phyloP scores from a whole-genome alignment of 2,888 invertebrate genomes.

The Limnephilus rhombicus region DNA sequence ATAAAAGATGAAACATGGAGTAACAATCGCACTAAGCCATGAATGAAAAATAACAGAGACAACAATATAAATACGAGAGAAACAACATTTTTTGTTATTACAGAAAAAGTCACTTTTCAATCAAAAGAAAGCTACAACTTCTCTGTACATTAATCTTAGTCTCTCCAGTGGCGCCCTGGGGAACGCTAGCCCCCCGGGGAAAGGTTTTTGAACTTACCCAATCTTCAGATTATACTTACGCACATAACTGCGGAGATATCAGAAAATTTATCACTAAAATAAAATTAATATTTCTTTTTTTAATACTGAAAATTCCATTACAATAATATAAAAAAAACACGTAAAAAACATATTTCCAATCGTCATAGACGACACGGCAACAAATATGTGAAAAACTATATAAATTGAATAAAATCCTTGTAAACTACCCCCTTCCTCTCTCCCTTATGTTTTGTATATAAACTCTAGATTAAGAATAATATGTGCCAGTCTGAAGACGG shows the following conservation, averaged over 20 bases:
- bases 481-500: too few relatives aligned
- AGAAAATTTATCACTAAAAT: background rate
- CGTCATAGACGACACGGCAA: too few relatives aligned
- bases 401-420: too few relatives aligned
- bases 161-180: background rate
- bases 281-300: too few relatives aligned
- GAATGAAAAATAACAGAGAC: background rate
- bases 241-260: background rate
- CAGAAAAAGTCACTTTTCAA: conserved; percentile 1
- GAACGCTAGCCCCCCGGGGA: background rate
- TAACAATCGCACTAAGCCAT: background rate
- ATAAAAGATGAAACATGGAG: background rate
- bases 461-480: too few relatives aligned
- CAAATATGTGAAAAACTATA: too few relatives aligned
- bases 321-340: too few relatives aligned
- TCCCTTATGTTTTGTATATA: too few relatives aligned
- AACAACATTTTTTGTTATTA: background rate
- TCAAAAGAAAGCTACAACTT: conserved; percentile 1
- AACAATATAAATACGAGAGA: background rate
- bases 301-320: too few relatives aligned
- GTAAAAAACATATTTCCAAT: too few relatives aligned
- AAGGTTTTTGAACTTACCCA: background rate
- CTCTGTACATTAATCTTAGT: background rate
- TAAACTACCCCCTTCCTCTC: too few relatives aligned
- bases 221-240: background rate